Evolutionary conservation across 2,113 vertebrate species (phyloP), one percentile per base, ranked within the genome.

Genomic region (Sisor rabdophorus): DNA sequence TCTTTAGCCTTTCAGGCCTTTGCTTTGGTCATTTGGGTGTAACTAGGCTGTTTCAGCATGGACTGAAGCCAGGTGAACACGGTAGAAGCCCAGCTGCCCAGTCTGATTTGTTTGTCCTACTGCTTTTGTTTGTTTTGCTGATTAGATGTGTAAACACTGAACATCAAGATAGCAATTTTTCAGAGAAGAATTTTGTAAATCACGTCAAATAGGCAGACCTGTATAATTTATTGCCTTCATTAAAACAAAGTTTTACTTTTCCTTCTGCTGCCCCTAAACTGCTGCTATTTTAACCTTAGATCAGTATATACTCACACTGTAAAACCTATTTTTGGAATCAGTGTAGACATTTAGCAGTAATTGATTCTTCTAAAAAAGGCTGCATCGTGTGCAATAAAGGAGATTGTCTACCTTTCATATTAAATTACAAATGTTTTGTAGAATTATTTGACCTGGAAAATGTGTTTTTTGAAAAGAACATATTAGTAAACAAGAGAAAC

Each of bases 51-150:
- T 77, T 80, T 75, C 78, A 86, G 59, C 24, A 71, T 80, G 78
- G 84, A 82, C 75, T 61, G 75, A 77, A 75, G 73, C 78, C 81
- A 77, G 81, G 82, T 77, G 85, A 85, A 83, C 80, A 81, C 78
- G 85, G 79, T 75, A 81, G 71, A 71, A 77, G 81, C 78, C 82
- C 86, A 84, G 75, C 79, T 81, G 84, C 85, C 72, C 69, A 32
- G 82, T 24, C 81, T 73, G 79, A 68, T 70, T 82, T 87, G 81
- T 90, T 89, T 89, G 87, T 88, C 84, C 85, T 86, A 78, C 84
- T 83, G 84, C 77, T 83, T 86, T 86, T 89, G 86, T 91, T 90
- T 90, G 79, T 80, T 82, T 79, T 78, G 3, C 56, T 84, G 84
- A 84, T 85, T 89, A 87, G 86, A 85, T 89, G 71, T 80, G 86